Conservation (phyloP, 2,113 vertebrate genomes). For the Amia ocellicauda region DNA sequence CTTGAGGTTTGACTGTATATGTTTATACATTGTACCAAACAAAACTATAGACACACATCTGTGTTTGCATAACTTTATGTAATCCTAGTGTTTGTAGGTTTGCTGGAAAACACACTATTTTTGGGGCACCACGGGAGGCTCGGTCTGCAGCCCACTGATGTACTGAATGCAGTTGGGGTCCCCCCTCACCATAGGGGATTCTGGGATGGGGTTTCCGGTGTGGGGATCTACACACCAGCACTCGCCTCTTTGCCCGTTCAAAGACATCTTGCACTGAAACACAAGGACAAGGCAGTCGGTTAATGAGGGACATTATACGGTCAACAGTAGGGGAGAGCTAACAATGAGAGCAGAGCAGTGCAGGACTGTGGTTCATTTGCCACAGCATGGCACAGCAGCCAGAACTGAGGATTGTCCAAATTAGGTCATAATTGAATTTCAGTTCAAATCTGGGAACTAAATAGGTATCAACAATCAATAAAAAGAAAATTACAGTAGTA, state of each 20-base stretch:
- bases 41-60: constrained; percentile 24
- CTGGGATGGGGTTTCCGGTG: constrained; percentile 79
- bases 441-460: constrained; percentile 51
- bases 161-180: constrained; percentile 91
- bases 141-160: constrained; percentile 72
- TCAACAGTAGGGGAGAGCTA: not conserved
- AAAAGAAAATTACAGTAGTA: too few relatives aligned
- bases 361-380: constrained; percentile 50
- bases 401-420: constrained; percentile 51
- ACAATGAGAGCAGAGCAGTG: too few relatives aligned
- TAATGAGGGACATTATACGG: constrained; percentile 49
- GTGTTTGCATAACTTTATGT: constrained; percentile 50
- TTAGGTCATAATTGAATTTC: constrained; percentile 67
- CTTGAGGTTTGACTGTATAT: constrained; percentile 20
- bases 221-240: constrained; percentile 94
- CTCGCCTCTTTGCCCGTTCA: constrained; percentile 90
- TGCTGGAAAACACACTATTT: too few relatives aligned
- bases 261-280: constrained; percentile 92
- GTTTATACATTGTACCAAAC: constrained; percentile 20
- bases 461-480: constrained; percentile 41
- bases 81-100: constrained; percentile 42
- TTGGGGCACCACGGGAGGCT: constrained; percentile 62
- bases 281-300: constrained; percentile 2
- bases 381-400: constrained; percentile 12
- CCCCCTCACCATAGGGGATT: constrained; percentile 79